Evolutionary conservation across 2,888 invertebrate genomes (phyloP).

Genomic region (Drosophila fungiperda): DNA sequence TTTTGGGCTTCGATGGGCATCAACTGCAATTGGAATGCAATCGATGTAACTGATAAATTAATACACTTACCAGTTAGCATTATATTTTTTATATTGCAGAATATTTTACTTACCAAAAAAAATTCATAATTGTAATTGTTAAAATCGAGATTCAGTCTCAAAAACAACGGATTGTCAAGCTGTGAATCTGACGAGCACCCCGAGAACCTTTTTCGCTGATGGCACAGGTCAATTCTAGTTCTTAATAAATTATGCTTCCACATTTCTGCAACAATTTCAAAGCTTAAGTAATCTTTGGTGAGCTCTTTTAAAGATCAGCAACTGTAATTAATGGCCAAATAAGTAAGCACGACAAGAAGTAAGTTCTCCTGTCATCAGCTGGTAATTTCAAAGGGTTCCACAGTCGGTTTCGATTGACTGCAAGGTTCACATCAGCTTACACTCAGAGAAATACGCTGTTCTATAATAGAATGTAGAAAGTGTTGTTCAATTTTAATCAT

Average conservation of each 20-base stretch:
- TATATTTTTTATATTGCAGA: neutral
- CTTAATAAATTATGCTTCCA: neutral
- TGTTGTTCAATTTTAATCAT: neutral
- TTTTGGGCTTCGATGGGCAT: accelerated
- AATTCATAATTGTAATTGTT: constrained; percentile 16
- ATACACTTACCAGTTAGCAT: neutral
- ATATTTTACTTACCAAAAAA: neutral
- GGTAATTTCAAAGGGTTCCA: neutral
- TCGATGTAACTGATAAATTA: neutral
- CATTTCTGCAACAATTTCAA: neutral
- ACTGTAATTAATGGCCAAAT: neutral
- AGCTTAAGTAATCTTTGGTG: neutral
- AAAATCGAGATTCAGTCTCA: neutral
- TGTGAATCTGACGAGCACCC: neutral
- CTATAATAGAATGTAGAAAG: neutral
- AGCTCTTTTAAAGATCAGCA: neutral
- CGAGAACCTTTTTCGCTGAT: neutral
- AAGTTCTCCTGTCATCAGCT: neutral
- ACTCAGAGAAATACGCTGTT: neutral
- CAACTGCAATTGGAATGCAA: constrained; percentile 25
- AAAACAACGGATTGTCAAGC: constrained; percentile 13
- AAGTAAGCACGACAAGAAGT: neutral
- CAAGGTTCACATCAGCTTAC: too few relatives aligned
- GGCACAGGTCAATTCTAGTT: constrained; percentile 9
- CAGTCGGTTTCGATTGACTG: too few relatives aligned